Percentiles rank a stretch among this genome's conserved stretches.
These are phyloP conservation scores for Zaprionus kolodkinae DNA, from an alignment of 1,140 invertebrate species.

Conservation along the genomic window DNA sequence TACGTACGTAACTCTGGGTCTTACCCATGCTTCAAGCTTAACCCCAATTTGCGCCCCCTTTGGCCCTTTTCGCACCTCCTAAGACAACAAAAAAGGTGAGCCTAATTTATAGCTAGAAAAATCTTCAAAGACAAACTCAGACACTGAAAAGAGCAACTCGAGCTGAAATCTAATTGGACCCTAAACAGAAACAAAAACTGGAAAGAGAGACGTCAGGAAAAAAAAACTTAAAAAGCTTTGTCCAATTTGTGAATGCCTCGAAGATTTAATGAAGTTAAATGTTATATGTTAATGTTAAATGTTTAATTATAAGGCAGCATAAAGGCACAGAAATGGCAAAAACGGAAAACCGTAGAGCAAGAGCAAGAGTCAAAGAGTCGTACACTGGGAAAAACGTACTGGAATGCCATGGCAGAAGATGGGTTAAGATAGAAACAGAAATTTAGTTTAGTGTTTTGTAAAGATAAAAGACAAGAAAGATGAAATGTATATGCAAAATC, in stretches of 20 bases:
- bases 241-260: conserved; percentile 48
- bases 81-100: conserved; percentile 47
- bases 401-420: no score
- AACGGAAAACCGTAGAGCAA: conserved; percentile 52
- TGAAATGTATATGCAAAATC: background rate
- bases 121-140: conserved; percentile 49
- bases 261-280: conserved; percentile 72
- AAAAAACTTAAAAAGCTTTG: conserved; percentile 35
- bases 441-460: no score
- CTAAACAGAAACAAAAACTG: conserved; percentile 15
- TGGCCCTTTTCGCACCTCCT: conserved; percentile 54
- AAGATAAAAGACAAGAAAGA: background rate
- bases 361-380: background rate
- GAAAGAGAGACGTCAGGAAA: conserved; percentile 5
- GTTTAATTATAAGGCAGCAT: conserved; percentile 70
- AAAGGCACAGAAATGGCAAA: conserved; percentile 45
- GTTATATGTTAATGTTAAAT: conserved; percentile 61
- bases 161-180: conserved; percentile 49
- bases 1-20: background rate
- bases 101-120: conserved; percentile 59
- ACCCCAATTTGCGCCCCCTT: conserved; percentile 43
- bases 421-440: no score
- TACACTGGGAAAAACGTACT: background rate
- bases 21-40: conserved; percentile 31
- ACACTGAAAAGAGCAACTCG: conserved; percentile 23